phyloP scores from a whole-genome alignment of 2,797 vertebrate species.

The Xiphophorus birchmanni region DNA sequence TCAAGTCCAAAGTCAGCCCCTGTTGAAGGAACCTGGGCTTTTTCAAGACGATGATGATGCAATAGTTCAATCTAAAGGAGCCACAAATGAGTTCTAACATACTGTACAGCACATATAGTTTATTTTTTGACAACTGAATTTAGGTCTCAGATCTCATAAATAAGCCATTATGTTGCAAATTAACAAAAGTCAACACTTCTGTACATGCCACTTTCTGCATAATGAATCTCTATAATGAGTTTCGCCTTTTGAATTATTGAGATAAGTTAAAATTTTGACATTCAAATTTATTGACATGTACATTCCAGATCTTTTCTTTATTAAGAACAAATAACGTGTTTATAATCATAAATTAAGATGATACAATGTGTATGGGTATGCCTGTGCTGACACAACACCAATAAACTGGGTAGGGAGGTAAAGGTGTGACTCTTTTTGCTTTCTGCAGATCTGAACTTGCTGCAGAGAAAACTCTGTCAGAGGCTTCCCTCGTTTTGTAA shows the following conservation, averaged over 20 bases:
- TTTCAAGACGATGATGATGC: too few species aligned
- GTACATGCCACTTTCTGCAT: neutral
- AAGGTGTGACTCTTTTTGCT: constrained; percentile 6
- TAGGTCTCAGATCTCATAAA: neutral
- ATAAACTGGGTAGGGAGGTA: constrained; percentile 4
- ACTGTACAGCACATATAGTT: neutral
- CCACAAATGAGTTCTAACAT: neutral
- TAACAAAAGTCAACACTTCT: neutral
- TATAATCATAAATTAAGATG: neutral
- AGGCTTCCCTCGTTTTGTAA: neutral
- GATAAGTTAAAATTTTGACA: neutral
- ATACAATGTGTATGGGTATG: neutral
- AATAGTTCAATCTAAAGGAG: neutral
- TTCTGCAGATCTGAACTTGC: constrained; percentile 7
- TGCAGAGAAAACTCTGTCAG: neutral
- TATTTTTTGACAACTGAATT: neutral
- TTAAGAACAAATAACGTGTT: neutral
- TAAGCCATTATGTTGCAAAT: neutral
- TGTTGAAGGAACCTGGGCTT: too few species aligned
- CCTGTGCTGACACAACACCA: neutral
- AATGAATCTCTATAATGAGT: neutral
- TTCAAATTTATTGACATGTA: neutral
- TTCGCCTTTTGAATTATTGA: neutral
- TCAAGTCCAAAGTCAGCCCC: neutral
- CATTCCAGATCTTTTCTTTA: neutral